A percentile compares a stretch with the other conserved stretches of the same genome.
phyloP scores from a whole-genome alignment of 1,140 invertebrate species.

The Drosophila kurseongensis region DNA sequence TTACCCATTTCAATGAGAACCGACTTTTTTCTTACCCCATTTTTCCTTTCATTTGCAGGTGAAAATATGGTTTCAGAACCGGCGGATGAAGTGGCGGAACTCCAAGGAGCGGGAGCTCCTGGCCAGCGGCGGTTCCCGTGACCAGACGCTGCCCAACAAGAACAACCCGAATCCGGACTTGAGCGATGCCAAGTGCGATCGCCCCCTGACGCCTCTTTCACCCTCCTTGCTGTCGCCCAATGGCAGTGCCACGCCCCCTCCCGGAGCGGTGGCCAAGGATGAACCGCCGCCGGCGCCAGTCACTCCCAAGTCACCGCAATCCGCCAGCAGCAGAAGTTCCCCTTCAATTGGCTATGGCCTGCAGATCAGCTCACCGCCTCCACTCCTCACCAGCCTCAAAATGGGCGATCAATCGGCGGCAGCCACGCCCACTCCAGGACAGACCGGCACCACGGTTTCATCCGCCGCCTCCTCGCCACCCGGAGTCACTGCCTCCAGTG shows the following conservation, averaged over 20 bases:
- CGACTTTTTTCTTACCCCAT: neutral
- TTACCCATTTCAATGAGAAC: slow-evolving; percentile 58
- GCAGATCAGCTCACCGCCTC: slow-evolving; percentile 78
- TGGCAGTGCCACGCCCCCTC: slow-evolving; percentile 58
- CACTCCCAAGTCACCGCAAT: slow-evolving; percentile 59
- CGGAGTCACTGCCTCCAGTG: slow-evolving; percentile 37
- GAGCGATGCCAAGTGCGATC: slow-evolving; percentile 94
- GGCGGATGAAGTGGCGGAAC: slow-evolving; percentile 98
- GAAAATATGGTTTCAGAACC: slow-evolving; percentile 98
- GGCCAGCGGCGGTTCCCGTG: slow-evolving; percentile 95
- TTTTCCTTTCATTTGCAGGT: slow-evolving; percentile 88
- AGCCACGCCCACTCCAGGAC: slow-evolving; percentile 44
- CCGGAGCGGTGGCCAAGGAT: slow-evolving; percentile 57
- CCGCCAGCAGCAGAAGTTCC: slow-evolving; percentile 58
- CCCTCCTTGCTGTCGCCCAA: slow-evolving; percentile 77
- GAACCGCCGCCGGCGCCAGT: slow-evolving; percentile 48
- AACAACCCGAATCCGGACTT: slow-evolving; percentile 98
- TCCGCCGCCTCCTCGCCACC: slow-evolving; percentile 71
- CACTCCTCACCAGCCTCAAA: slow-evolving; percentile 65
- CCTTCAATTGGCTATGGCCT: slow-evolving; percentile 48
- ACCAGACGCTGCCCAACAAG: slow-evolving; percentile 97
- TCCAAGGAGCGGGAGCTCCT: slow-evolving; percentile 98
- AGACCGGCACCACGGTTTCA: slow-evolving; percentile 45
- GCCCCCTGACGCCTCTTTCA: slow-evolving; percentile 87
- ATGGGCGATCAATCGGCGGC: slow-evolving; percentile 53